Conservation (phyloP, 1,140 invertebrate genomes). For the Pseudomyrmex dendroicus region DNA sequence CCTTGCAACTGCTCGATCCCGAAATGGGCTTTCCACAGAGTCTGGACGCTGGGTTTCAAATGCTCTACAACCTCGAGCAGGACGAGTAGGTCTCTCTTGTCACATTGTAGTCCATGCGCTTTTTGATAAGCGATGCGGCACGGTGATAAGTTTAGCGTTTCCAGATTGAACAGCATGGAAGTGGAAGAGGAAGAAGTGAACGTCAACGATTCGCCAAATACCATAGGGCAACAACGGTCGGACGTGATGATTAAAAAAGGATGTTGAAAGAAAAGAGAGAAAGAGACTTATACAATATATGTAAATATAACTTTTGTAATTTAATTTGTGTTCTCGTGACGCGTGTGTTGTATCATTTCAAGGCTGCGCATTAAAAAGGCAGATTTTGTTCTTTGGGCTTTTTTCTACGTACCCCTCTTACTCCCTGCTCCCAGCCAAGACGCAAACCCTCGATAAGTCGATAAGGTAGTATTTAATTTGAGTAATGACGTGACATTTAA, state of each 20-base stretch:
- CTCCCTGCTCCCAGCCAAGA: too few species aligned
- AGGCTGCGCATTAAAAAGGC: not conserved
- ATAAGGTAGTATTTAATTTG: too few species aligned
- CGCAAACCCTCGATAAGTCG: too few species aligned
- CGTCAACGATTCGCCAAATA: slow-evolving; percentile 76
- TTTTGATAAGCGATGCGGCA: not conserved
- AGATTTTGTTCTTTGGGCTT: too few species aligned
- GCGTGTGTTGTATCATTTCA: not conserved
- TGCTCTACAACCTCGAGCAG: slow-evolving; percentile 85
- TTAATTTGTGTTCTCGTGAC: too few species aligned
- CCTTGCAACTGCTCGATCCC: slow-evolving; percentile 83
- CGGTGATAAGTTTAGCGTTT: slow-evolving; percentile 46
- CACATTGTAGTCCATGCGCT: not conserved
- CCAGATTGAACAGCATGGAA: slow-evolving; percentile 81
- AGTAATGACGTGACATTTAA: too few species aligned
- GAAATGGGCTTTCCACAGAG: slow-evolving; percentile 84
- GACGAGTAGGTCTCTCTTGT: slow-evolving; percentile 79
- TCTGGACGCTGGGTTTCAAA: slow-evolving; percentile 85
- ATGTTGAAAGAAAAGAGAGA: slow-evolving; percentile 14
- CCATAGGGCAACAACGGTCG: slow-evolving; percentile 33
- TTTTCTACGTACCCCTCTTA: too few species aligned
- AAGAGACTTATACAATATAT: not conserved
- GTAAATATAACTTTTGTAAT: not conserved
- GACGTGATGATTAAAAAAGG: slow-evolving; percentile 53
- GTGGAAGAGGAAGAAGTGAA: slow-evolving; percentile 80